Evolutionary conservation across 2,113 vertebrate genomes (phyloP).

Genomic region (Plestiodon gilberti): DNA sequence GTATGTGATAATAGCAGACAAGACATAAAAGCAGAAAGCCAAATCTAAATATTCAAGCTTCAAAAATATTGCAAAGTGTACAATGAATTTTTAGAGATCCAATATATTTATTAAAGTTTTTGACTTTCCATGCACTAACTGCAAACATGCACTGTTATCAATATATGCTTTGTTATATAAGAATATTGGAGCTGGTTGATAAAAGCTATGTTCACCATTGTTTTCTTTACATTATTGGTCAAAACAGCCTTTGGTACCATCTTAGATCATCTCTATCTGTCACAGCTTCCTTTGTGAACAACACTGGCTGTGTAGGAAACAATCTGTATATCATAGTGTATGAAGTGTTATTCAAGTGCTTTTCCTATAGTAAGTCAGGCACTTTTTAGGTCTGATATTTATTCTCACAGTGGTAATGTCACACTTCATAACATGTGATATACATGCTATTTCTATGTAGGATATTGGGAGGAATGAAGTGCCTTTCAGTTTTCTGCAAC

Average conservation of each 20-base stretch:
- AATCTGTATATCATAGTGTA: neutral
- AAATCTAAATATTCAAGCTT: conserved; percentile 8
- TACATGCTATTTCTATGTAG: neutral
- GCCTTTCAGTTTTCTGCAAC: neutral
- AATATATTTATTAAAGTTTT: neutral
- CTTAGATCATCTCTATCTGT: neutral
- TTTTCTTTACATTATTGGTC: neutral
- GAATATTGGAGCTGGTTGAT: neutral
- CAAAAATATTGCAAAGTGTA: neutral
- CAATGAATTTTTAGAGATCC: neutral
- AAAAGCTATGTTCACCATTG: neutral
- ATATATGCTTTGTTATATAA: conserved; percentile 11
- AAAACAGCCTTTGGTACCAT: neutral
- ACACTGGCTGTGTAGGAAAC: neutral
- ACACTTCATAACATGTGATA: neutral
- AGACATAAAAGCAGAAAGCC: conserved; percentile 50
- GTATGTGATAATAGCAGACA: conserved; percentile 50
- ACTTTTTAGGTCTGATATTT: neutral
- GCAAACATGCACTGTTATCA: neutral
- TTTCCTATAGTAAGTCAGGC: neutral
- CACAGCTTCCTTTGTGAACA: neutral
- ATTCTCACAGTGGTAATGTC: neutral
- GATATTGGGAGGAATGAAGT: neutral
- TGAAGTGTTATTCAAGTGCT: neutral
- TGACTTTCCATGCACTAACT: neutral